Evolutionary conservation across 2,888 invertebrate genomes (phyloP), one percentile per base, ranked within the genome.

Genomic region (Tetrapedia diversipes): DNA sequence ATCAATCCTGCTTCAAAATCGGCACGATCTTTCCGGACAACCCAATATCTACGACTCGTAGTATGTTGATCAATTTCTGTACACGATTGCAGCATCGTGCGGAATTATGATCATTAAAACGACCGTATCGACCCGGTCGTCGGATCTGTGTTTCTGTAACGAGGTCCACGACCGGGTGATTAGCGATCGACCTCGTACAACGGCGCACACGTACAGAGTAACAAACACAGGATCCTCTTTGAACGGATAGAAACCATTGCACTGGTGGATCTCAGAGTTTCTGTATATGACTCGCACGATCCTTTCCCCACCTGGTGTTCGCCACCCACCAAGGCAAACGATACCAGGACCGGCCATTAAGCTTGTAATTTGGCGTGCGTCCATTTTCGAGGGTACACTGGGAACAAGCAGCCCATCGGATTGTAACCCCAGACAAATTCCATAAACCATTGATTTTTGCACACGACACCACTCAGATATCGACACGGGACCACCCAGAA

Each of bases 261-360:
- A 53, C 79, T 39, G 69, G 56, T 70, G 60, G 65, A 57, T 66
- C 53, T 49, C 54, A 34, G 66, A 34, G 69, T 72, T 75, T 75
- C 75, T 77, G 47, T 79, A 70, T 74, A 77, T 72, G 68, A 59
- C 37, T 39, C 57, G 41, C 64, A 45, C 65, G 71, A 45, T 53
- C 19, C 49, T 22, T 56, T 68, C 73, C 22, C 53, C 34, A n/a
- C n/a, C n/a, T n/a, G n/a, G 69, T 69, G 19, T 39, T 56, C 68
- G 74, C 77, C 82, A 79, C 81, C 79, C 79, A 81, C 74, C 74
- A 77, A 49, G 79, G 22, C 56, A 64, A 74, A 72, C 56, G 73
- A 63, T 53, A 72, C 24, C 39, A 39, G 16, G 29, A 41, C 24
- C 54, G 34, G 59, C 43, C 64, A 69, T 77, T 77, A 77, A 74